phyloP scores from a whole-genome alignment of 2,113 vertebrate genomes.

The Charina bottae region DNA sequence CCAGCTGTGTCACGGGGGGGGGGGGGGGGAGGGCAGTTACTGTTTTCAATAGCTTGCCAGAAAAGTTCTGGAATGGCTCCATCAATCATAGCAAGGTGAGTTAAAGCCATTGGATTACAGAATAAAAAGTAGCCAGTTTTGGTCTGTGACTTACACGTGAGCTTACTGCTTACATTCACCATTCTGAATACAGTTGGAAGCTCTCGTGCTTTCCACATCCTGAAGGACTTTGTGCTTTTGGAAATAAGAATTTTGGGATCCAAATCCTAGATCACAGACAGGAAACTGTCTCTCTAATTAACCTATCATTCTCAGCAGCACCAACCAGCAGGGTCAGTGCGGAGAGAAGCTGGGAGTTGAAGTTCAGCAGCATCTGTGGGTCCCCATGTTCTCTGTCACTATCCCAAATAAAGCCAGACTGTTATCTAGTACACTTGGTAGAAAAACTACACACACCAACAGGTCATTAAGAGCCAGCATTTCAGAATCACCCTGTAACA shows the following conservation, averaged over 20 bases:
- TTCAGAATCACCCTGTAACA: no score
- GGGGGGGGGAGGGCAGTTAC: not conserved
- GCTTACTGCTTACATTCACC: not conserved
- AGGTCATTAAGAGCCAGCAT: not conserved
- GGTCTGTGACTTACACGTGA: not conserved
- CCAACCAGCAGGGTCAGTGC: not conserved
- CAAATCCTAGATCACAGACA: not conserved
- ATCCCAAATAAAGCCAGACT: not conserved
- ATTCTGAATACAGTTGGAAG: not conserved
- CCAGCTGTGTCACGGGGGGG: not conserved
- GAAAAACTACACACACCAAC: not conserved
- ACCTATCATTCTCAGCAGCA: not conserved
- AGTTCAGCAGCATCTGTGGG: not conserved
- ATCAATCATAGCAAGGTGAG: not conserved
- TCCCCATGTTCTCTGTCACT: not conserved
- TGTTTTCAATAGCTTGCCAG: not conserved
- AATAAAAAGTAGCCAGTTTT: not conserved
- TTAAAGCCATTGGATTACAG: not conserved
- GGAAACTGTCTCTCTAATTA: not conserved
- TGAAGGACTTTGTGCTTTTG: not conserved
- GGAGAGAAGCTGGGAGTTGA: not conserved
- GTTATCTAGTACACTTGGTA: not conserved
- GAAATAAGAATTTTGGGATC: not conserved
- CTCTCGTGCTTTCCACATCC: not conserved
- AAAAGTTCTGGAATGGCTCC: not conserved